A percentile compares a stretch with the other conserved stretches of the same genome.
phyloP scores from a whole-genome alignment of 1,140 invertebrate genomes.

The Drusus annulatus region DNA sequence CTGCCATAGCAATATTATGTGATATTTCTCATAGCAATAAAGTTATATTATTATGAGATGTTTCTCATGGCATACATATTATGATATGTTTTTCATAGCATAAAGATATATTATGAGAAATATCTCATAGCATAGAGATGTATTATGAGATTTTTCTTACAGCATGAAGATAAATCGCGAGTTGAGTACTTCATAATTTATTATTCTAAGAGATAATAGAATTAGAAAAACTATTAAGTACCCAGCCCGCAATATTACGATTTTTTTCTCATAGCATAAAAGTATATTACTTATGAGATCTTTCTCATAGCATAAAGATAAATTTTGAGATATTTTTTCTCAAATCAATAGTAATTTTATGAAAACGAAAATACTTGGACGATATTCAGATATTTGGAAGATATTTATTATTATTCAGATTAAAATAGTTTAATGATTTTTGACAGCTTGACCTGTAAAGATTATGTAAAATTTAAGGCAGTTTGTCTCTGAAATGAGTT shows the following conservation, averaged over 20 bases:
- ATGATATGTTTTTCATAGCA: too few relatives aligned
- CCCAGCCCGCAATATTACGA: constrained; percentile 3
- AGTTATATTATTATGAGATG: neutral
- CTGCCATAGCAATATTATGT: constrained; percentile 35
- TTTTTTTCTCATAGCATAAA: constrained; percentile 30
- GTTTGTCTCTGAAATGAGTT: too few relatives aligned
- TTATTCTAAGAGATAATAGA: too few relatives aligned
- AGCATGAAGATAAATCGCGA: too few relatives aligned
- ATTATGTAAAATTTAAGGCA: neutral
- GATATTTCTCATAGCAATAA: constrained; percentile 45
- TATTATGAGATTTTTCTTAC: too few relatives aligned
- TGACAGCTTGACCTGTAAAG: neutral
- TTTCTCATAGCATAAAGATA: constrained; percentile 35
- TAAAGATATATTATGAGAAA: too few relatives aligned
- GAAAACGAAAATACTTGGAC: constrained; percentile 33
- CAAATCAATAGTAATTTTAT: constrained; percentile 28
- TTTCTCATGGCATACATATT: too few relatives aligned
- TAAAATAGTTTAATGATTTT: neutral
- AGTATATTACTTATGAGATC: constrained; percentile 1
- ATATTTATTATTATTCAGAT: constrained; percentile 22
- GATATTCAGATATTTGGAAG: neutral
- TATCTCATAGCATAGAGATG: too few relatives aligned
- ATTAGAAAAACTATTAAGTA: too few relatives aligned
- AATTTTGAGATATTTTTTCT: constrained; percentile 29
- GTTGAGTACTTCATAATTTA: too few relatives aligned